phyloP scores from a whole-genome alignment of 2,113 vertebrate genomes.

The Pongo abelii region DNA sequence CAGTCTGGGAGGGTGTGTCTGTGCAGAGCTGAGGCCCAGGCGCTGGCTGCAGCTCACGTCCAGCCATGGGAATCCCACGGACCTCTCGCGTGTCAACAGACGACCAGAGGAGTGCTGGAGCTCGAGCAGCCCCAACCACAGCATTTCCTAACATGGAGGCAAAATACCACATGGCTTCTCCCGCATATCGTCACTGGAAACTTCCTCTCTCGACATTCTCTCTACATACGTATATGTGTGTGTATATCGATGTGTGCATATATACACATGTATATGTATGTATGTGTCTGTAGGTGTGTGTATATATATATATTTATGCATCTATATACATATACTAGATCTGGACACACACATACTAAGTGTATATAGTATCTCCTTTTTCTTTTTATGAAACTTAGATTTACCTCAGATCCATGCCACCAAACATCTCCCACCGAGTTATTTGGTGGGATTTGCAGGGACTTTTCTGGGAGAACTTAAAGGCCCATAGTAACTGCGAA shows the following conservation, averaged over 20 bases:
- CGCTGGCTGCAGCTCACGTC: background rate
- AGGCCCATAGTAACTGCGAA: constrained; percentile 73
- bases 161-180: constrained; percentile 3
- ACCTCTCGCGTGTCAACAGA: background rate
- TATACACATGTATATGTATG: constrained; percentile 68
- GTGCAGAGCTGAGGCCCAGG: background rate
- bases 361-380: constrained; percentile 84
- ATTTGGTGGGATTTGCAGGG: constrained; percentile 70
- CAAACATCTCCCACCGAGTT: constrained; percentile 78
- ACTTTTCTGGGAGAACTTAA: constrained; percentile 70
- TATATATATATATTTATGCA: constrained; percentile 74
- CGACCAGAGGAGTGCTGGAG: background rate
- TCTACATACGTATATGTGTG: constrained; percentile 70
- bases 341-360: constrained; percentile 78
- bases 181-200: constrained; percentile 75
- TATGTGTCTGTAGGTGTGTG: constrained; percentile 66
- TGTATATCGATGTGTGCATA: background rate
- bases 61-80: background rate
- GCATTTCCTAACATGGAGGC: constrained; percentile 41
- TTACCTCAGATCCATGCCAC: constrained; percentile 92
- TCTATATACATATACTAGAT: constrained; percentile 68
- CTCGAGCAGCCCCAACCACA: background rate
- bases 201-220: constrained; percentile 59
- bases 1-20: background rate
- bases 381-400: constrained; percentile 83